phyloP scores from a whole-genome alignment of 2,113 vertebrate genomes.

The Nesoenas mayeri region DNA sequence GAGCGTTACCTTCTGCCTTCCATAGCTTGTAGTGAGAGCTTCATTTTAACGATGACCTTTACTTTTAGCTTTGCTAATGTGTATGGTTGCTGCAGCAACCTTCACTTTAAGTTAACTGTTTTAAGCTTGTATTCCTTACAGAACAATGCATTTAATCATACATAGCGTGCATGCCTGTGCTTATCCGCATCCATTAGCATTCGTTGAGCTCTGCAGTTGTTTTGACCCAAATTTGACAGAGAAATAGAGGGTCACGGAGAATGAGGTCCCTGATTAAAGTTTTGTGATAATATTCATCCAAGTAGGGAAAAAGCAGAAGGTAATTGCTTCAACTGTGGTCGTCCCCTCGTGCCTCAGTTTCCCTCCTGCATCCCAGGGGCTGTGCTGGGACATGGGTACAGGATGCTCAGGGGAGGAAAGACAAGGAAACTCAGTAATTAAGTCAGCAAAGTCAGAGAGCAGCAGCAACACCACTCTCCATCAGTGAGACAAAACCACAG shows the following conservation, averaged over 20 bases:
- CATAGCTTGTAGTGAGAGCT: background rate
- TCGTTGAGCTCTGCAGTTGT: background rate
- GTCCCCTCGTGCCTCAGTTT: background rate
- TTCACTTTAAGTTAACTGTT: conserved; percentile 19
- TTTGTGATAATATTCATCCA: background rate
- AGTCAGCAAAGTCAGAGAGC: background rate
- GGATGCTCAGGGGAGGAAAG: background rate
- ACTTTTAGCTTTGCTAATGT: conserved; percentile 36
- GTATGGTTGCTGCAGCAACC: conserved; percentile 45
- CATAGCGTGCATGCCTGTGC: background rate
- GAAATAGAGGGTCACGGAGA: background rate
- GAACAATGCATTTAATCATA: background rate
- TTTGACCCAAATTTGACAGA: background rate
- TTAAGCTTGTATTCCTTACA: background rate
- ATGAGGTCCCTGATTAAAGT: background rate
- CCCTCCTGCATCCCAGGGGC: background rate
- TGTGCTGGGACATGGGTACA: background rate
- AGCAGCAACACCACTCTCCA: background rate
- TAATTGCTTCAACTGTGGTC: background rate
- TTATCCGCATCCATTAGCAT: background rate
- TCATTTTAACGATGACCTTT: conserved; percentile 50
- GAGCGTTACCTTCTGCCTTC: background rate
- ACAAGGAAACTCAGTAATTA: background rate
- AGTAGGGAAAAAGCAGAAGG: background rate
- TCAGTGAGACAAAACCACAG: background rate